Base-by-base conservation (phyloP, 1,140 invertebrate species). In the Lasioglossum albipes region DNA sequence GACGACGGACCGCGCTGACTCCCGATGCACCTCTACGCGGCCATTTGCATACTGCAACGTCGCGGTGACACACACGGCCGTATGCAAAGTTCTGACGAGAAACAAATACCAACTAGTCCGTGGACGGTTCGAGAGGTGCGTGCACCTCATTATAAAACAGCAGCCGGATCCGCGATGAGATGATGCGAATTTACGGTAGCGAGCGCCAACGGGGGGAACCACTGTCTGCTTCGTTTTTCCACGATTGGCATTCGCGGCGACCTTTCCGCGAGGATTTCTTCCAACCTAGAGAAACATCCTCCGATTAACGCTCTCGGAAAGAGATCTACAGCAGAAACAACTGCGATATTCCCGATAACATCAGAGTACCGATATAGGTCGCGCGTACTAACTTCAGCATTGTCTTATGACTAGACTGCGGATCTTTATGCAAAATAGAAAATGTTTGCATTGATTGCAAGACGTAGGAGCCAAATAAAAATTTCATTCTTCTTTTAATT, bases 61-160 rank as follows among this genome's bases (percentile, higher is more conserved):
- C 57, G 57, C n/a, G 78, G 61, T 82, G 87, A 78, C 82, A 62
- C 70, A 81, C 83, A 74, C 67, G 72, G 62, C 49, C 83, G 80
- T 72, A 87, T 87, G 84, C 84, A 85, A 85, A 87, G 74, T 82
- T 77, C 83, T 85, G 85, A 87, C 85, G 85, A 83, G 85, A 86
- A 86, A 81, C 85, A 87, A 87, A 87, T 85, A 87, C 70, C 81
- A 85, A 87, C 84, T 70, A 87, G 77, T 81, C 74, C 27, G 61
- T 64, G 66, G 75, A 83, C 74, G 36, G 82, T 86, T 84, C 64
- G 84, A 54, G 57, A 86, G 75, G 84, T 84, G 78, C 84, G 79
- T 87, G 82, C 78, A 68, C 27, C 71, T 86, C 82, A 86, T 87
- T 82, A 79, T 67, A 86, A 86, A 87, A 22, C 82, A 75, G 66